Evolutionary conservation across 2,888 invertebrate genomes (phyloP), one percentile per base, ranked within the genome.

Genomic region (Oligia strigilis): DNA sequence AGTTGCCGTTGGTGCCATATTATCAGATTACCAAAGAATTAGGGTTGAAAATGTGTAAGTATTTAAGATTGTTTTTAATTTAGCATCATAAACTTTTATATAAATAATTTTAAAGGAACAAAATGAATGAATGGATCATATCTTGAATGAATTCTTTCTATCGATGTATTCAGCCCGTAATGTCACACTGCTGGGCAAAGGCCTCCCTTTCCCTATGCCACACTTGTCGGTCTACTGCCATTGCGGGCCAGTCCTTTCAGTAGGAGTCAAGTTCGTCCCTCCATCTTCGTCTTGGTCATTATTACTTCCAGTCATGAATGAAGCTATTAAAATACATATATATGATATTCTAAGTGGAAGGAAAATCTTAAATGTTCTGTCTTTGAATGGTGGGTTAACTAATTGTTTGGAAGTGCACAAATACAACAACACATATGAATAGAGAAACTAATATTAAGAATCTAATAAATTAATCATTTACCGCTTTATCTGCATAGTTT

Each of bases 31-130:
- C 97, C 99, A 99, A 97, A 98, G 99, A 96, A 98, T 99, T 92
- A 98, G 99, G 92, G 99, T 99, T 87, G 99, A 99, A 97, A 99
- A 99, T 98, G 99, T 99, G 98, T 99, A 98, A 98, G 98, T 98
- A 94, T 62, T 69, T 29, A 23, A 40, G 11, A 19, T 13, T 5
- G 1, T 70, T 23, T 58, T 72, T 29, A 23, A 29, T 72, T 70
- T 65, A 29, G 11, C 13, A 29, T 4, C 19, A 72, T 46, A 36
- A 17, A 67, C 4, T 40, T 46, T 14, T 17, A 36, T 49, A 55
- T 1, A 1, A 70, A 43, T 43, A 8, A 77, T 58, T 58, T 40
- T 43, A 8, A 49, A 76, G n/a, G 0, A 60, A 58, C 6, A 71
- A 55, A 64, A 17, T 52, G 0, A 29, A n/a, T 40, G 4, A 49